Evolutionary conservation across 2,888 invertebrate species (phyloP), one percentile per base, ranked within the genome.

Genomic region (Sussaba pulchella): DNA sequence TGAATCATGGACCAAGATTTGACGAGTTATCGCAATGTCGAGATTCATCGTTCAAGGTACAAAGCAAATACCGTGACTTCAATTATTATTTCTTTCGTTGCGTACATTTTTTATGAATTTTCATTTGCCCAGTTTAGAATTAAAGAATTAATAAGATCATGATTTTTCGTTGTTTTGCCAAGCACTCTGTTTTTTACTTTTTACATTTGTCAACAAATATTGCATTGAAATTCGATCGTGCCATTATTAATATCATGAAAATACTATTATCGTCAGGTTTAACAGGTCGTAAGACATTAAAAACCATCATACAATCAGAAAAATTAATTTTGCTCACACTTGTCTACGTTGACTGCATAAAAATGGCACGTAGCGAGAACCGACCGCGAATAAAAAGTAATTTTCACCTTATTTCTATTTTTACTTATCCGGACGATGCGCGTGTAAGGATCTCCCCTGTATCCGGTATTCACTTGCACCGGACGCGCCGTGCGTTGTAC

Each of bases 391-490:
- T 19, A 6, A 21, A 39, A n/a, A 57, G 45, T 12, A 21, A 45
- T 70, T 43, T 69, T 69, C 17, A 17, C 41, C 21, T 59, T 12
- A 54, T 54, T 21, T 39, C n/a, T 19, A 59, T 59, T 21, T 36
- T 0, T 0, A 21, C 19, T 4, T 17, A 3, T 36, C 26, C 14
- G 26, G 9, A 26, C n/a, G 21, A 9, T 19, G 19, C 17, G 39
- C n/a, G 21, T 59, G 19, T 39, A 12, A 59, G 31, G 10, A 21
- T 43, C 26, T 43, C 54, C 24, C 54, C 69, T 43, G 39, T 52
- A 67, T 41, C 67, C 69, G 41, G 39, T 54, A 17, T 54, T 5
- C 36, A 39, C 24, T 21, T 39, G 36, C 2, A 52, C 69, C 54
- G 54, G 57, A 54, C 12, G 43, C 39, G 54, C 5, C 24, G 31